A percentile compares a stretch with the other conserved stretches of the same genome.
Evolutionary conservation across 1,140 invertebrate species (phyloP).

Genomic region (Caenorhabditis latens): DNA sequence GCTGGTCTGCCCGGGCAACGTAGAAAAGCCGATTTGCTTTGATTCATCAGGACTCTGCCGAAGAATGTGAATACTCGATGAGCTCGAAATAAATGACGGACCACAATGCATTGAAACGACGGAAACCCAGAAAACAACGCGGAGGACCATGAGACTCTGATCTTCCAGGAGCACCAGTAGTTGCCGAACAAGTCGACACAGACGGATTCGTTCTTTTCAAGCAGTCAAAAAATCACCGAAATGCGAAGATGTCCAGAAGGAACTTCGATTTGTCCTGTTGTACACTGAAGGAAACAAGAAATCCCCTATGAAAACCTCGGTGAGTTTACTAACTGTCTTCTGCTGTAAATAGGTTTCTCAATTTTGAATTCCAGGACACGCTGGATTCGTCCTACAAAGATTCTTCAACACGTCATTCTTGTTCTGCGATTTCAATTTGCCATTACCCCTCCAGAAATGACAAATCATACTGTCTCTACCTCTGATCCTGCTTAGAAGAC

Average conservation of each 20-base stretch:
- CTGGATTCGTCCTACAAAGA: slow-evolving; percentile 91
- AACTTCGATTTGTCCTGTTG: slow-evolving; percentile 93
- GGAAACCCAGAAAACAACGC: no score
- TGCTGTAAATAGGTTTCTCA: not conserved
- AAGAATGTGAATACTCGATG: no score
- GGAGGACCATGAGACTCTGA: slow-evolving; percentile 80
- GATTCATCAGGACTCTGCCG: no score
- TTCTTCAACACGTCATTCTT: slow-evolving; percentile 98
- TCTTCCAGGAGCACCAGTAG: slow-evolving; percentile 81
- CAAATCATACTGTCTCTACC: slow-evolving; percentile 92
- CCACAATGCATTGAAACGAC: no score
- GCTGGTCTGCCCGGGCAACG: no score
- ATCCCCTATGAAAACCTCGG: slow-evolving; percentile 94
- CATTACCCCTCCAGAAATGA: slow-evolving; percentile 93
- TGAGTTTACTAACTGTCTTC: slow-evolving; percentile 68
- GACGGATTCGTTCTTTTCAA: slow-evolving; percentile 90
- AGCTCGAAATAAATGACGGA: no score
- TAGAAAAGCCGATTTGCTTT: no score
- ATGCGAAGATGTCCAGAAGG: slow-evolving; percentile 88
- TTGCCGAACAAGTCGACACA: slow-evolving; percentile 85
- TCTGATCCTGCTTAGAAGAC: slow-evolving; percentile 93
- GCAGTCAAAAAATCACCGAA: slow-evolving; percentile 88
- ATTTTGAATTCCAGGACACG: slow-evolving; percentile 79
- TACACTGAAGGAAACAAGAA: slow-evolving; percentile 97
- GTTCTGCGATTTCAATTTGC: slow-evolving; percentile 95